A percentile compares a stretch with the other conserved stretches of the same genome.
These are phyloP conservation scores for Sciurus vulgaris DNA, from an alignment of 2,797 vertebrate genomes.

Conservation along the genomic window DNA sequence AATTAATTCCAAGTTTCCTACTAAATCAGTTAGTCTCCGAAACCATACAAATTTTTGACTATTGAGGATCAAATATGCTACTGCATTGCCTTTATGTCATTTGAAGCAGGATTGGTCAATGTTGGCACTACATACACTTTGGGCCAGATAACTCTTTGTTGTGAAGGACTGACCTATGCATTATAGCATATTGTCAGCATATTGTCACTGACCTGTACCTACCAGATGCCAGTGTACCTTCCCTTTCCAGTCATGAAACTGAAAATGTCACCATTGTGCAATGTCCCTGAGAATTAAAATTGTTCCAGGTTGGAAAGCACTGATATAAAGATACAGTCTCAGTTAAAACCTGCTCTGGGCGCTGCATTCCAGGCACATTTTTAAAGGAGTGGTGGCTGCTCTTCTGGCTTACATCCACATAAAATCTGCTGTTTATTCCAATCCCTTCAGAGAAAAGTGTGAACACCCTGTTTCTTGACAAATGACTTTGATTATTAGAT, in stretches of 20 bases:
- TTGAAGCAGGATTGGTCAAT: not conserved
- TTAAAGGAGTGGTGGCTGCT: slow-evolving; percentile 36
- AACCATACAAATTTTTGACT: not conserved
- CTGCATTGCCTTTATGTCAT: not conserved
- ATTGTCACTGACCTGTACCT: not conserved
- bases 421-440: slow-evolving; percentile 78
- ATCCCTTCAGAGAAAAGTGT: slow-evolving; percentile 86
- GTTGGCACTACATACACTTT: not conserved
- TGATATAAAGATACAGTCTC: not conserved
- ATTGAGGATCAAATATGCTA: not conserved
- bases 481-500: slow-evolving; percentile 86
- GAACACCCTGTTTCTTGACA: slow-evolving; percentile 84
- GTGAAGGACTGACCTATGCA: not conserved
- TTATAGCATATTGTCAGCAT: not conserved
- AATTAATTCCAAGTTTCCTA: slow-evolving; percentile 19
- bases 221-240: not conserved
- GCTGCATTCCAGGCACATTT: slow-evolving; percentile 66
- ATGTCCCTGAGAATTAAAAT: not conserved
- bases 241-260: slow-evolving; percentile 6
- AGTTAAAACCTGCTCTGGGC: slow-evolving; percentile 17
- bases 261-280: not conserved
- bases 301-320: slow-evolving; percentile 3
- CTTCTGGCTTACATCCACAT: slow-evolving; percentile 74
- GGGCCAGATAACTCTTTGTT: not conserved
- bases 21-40: slow-evolving; percentile 26